Base-by-base conservation (phyloP, 2,888 invertebrate species). In the Sturmia bella region DNA sequence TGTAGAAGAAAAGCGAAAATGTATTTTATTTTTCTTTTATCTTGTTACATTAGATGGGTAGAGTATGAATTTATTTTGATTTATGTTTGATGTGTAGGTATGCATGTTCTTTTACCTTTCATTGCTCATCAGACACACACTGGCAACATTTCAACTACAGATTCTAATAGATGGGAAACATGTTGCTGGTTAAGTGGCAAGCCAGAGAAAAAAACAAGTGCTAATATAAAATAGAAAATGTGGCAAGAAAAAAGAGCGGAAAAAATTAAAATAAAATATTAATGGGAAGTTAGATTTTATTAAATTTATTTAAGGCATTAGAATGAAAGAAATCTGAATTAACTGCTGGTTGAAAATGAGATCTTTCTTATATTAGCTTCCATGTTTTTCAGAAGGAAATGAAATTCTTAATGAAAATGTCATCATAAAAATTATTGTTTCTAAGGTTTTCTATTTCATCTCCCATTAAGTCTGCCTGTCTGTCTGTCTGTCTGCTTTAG, bases 21-120 rank as follows among this genome's bases (percentile, higher is more conserved):
- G 85, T 50, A 15, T 66, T 24, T 19, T n/a, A n/a, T n/a, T n/a
- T 87, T 87, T 87, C 87, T 86, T 88, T 89, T 89, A 89, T 89
- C 89, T 88, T 87, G 86, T 88, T 78, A 75, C 74, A 70, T 75
- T 70, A 66, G 59, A 52, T 69, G 64, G 5, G 37, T 17, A 21
- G 56, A 59, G 76, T 69, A 54, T 57, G 57, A 78, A 74, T 74
- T 56, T 74, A 57, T 68, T 82, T 82, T 82, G 82, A 82, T 82
- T 82, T 82, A 82, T 82, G 82, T 70, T 70, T 82, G 82, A 82
- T 82, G 82, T 82, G 82, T 78, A 82, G 82, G 82, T 82, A 82
- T 78, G 78, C 74, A 70, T 78, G 78, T 81, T 81, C 59, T 73
- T 41, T 68, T 27, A 12, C 39, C 32, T 48, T 21, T 48, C 39